phyloP scores from a whole-genome alignment of 92 coral and sea anemone species.

The Hydrozoanthus gracilis region DNA sequence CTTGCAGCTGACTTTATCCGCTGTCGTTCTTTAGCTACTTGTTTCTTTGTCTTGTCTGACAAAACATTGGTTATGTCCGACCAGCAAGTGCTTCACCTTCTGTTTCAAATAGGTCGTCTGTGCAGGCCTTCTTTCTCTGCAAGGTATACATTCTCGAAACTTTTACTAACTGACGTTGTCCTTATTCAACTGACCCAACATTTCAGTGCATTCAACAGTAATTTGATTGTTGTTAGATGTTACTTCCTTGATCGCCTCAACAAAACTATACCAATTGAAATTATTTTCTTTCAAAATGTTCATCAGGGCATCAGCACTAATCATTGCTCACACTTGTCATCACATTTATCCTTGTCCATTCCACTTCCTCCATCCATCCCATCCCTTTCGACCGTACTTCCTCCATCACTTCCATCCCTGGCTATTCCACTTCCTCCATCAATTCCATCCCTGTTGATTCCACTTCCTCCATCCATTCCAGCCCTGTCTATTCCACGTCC shows the following conservation, averaged over 20 bases:
- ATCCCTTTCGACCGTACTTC: too few relatives aligned
- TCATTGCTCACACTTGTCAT: not conserved
- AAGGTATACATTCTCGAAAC: constrained; percentile 61
- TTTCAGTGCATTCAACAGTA: constrained; percentile 1
- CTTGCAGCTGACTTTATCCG: constrained; percentile 53
- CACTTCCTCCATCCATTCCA: too few relatives aligned
- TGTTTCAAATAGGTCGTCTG: constrained; percentile 61
- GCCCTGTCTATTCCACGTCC: too few relatives aligned
- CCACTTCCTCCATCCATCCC: too few relatives aligned
- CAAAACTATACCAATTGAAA: not conserved
- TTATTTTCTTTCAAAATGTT: too few relatives aligned
- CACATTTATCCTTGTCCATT: not conserved
- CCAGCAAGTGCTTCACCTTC: constrained; percentile 61
- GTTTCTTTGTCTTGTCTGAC: constrained; percentile 59
- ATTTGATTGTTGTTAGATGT: too few relatives aligned
- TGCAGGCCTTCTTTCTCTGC: constrained; percentile 18
- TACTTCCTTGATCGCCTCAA: not conserved
- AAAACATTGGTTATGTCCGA: constrained; percentile 52
- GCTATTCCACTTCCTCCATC: constrained; percentile 7
- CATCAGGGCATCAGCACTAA: too few relatives aligned
- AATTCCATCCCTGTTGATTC: too few relatives aligned
- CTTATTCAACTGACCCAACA: not conserved
- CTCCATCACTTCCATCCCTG: constrained; percentile 13
- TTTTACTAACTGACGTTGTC: constrained; percentile 32
- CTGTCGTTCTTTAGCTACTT: constrained; percentile 57